These are phyloP conservation scores for Scaptomyza caliginosa DNA, from an alignment of 2,888 invertebrate genomes.

Conservation along the genomic window DNA sequence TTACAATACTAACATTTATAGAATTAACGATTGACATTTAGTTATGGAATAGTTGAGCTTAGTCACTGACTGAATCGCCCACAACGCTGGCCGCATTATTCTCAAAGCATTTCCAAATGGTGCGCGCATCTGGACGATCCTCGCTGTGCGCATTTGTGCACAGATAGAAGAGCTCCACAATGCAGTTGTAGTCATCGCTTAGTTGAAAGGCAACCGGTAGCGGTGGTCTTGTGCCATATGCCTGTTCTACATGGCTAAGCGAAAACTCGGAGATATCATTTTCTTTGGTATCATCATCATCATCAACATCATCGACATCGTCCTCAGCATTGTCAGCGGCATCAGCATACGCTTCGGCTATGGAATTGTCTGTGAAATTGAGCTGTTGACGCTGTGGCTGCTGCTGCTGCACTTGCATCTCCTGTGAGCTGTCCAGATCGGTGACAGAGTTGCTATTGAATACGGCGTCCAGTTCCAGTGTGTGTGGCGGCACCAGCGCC, in stretches of 20 bases:
- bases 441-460: slow-evolving; percentile 37
- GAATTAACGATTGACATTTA: slow-evolving; percentile 11
- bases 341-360: neutral
- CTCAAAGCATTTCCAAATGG: slow-evolving; percentile 77
- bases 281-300: slow-evolving; percentile 58
- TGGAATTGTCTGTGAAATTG: slow-evolving; percentile 8
- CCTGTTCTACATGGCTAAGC: slow-evolving; percentile 46
- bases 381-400: slow-evolving; percentile 13
- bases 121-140: slow-evolving; percentile 87
- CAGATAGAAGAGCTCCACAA: slow-evolving; percentile 89
- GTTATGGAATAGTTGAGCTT: slow-evolving; percentile 3
- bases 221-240: slow-evolving; percentile 88
- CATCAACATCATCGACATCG: slow-evolving; percentile 5
- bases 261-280: slow-evolving; percentile 46
- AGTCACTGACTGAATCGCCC: slow-evolving; percentile 23
- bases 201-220: slow-evolving; percentile 87
- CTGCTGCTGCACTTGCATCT: neutral
- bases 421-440: slow-evolving; percentile 43
- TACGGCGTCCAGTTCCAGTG: slow-evolving; percentile 76
- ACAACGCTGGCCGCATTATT: slow-evolving; percentile 51
- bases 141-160: slow-evolving; percentile 88
- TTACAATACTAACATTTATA: slow-evolving; percentile 2
- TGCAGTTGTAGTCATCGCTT: slow-evolving; percentile 86
- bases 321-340: neutral
- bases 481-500: slow-evolving; percentile 89